Percentiles rank a stretch among this genome's conserved stretches.
phyloP scores from a whole-genome alignment of 92 coral and sea anemone species.

The Anthopleura xanthogrammica region DNA sequence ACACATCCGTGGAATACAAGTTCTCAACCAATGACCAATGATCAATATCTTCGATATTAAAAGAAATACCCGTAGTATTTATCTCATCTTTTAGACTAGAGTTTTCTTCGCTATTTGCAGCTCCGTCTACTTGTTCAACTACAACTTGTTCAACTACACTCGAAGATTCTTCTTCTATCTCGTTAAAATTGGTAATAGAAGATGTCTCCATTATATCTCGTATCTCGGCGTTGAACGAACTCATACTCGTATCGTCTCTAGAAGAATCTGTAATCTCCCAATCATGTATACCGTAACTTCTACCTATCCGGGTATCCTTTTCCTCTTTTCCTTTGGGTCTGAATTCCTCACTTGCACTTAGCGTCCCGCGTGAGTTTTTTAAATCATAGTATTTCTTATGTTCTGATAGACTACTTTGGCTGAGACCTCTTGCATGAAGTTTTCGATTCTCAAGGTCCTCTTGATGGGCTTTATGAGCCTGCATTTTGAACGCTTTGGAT shows the following conservation, averaged over 20 bases:
- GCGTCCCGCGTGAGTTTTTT: conserved; percentile 45
- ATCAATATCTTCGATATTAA: conserved; percentile 38
- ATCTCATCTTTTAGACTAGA: conserved; percentile 17
- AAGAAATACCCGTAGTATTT: conserved; percentile 23
- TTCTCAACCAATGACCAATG: conserved; percentile 30
- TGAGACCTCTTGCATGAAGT: conserved; percentile 69
- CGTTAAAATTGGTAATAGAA: conserved; percentile 34
- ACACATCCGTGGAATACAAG: conserved; percentile 38
- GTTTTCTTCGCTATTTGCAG: conserved; percentile 17
- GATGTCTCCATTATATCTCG: conserved; percentile 46
- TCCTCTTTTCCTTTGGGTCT: conserved; percentile 31
- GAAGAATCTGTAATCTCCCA: conserved; percentile 48
- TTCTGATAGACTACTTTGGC: conserved; percentile 65
- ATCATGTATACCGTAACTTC: conserved; percentile 15
- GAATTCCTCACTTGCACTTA: conserved; percentile 38
- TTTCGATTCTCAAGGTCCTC: conserved; percentile 66
- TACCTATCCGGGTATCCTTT: conserved; percentile 16
- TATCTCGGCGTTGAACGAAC: conserved; percentile 40
- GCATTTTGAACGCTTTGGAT: conserved; percentile 64
- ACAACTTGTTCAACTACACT: conserved; percentile 11
- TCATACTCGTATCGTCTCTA: conserved; percentile 40
- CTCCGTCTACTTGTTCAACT: conserved; percentile 18
- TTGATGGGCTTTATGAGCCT: conserved; percentile 70
- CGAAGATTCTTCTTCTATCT: conserved; percentile 26
- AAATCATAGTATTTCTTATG: conserved; percentile 41